Evolutionary conservation across 37 sponge, comb jelly and placozoan species (phyloP).

Genomic region (Lycopodina hypogea): DNA sequence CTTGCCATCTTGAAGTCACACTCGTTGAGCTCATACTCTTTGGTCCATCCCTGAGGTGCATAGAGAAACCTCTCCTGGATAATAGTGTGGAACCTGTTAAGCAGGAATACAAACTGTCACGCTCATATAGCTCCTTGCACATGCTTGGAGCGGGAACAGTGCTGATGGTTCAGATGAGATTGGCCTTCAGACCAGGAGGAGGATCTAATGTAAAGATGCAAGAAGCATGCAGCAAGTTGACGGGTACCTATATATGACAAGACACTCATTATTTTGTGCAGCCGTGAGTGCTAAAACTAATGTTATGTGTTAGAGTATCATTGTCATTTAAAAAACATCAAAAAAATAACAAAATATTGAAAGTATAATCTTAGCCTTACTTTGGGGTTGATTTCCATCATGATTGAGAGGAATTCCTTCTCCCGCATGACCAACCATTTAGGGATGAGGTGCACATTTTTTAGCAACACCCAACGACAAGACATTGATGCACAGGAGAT

Average conservation of each 20-base stretch:
- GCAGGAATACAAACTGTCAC: slow-evolving; percentile 92
- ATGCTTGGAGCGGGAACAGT: slow-evolving; percentile 82
- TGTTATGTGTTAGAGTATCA: too few relatives aligned
- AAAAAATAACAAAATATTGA: neutral
- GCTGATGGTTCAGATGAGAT: slow-evolving; percentile 85
- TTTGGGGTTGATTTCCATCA: slow-evolving; percentile 96
- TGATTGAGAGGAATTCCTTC: slow-evolving; percentile 94
- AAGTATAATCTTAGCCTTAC: slow-evolving; percentile 25
- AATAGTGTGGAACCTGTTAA: slow-evolving; percentile 96
- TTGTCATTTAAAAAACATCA: too few relatives aligned
- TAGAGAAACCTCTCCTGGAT: slow-evolving; percentile 93
- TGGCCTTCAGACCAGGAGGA: slow-evolving; percentile 94
- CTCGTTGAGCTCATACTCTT: slow-evolving; percentile 98
- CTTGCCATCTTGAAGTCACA: too few relatives aligned
- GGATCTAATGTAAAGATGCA: slow-evolving; percentile 93
- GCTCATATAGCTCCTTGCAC: slow-evolving; percentile 89
- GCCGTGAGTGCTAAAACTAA: too few relatives aligned
- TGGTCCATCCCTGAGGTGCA: slow-evolving; percentile 95
- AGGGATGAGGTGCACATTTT: slow-evolving; percentile 97
- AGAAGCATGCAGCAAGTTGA: slow-evolving; percentile 86
- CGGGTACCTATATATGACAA: slow-evolving; percentile 84
- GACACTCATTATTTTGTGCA: too few relatives aligned
- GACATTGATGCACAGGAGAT: slow-evolving; percentile 81
- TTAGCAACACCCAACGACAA: slow-evolving; percentile 95
- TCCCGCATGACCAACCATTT: slow-evolving; percentile 95